Evolutionary conservation across 1,140 invertebrate species (phyloP).

Genomic region (Ceratina japonica): DNA sequence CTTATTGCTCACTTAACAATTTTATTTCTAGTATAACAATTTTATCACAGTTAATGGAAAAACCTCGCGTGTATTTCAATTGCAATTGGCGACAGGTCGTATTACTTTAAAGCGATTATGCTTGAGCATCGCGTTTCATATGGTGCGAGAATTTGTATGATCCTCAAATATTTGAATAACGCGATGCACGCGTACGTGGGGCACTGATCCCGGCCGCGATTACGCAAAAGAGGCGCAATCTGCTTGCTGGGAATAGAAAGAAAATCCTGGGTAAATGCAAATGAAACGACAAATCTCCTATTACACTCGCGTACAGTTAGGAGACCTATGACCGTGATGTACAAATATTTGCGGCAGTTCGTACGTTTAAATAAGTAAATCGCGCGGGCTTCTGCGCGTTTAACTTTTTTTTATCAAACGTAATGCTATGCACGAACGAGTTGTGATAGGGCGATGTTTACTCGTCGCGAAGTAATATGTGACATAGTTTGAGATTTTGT

Average conservation of each 20-base stretch:
- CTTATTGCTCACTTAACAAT: too few species aligned
- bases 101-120: too few species aligned
- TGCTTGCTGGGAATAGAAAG: neutral
- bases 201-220: neutral
- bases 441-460: neutral
- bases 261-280: neutral
- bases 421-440: too few species aligned
- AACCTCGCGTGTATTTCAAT: too few species aligned
- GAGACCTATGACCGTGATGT: neutral
- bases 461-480: neutral
- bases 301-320: neutral
- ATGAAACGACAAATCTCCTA: neutral
- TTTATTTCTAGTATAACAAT: too few species aligned
- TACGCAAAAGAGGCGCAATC: neutral
- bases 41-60: too few species aligned
- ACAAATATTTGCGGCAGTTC: neutral
- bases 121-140: too few species aligned
- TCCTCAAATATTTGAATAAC: slow-evolving; percentile 23
- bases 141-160: neutral
- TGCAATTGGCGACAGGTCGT: too few species aligned
- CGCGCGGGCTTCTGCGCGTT: neutral
- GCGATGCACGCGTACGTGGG: neutral
- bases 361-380: neutral
- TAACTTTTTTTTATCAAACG: neutral
- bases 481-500: neutral